Evolutionary conservation across 2,113 vertebrate genomes (phyloP).

Genomic region (Melierax canorus): DNA sequence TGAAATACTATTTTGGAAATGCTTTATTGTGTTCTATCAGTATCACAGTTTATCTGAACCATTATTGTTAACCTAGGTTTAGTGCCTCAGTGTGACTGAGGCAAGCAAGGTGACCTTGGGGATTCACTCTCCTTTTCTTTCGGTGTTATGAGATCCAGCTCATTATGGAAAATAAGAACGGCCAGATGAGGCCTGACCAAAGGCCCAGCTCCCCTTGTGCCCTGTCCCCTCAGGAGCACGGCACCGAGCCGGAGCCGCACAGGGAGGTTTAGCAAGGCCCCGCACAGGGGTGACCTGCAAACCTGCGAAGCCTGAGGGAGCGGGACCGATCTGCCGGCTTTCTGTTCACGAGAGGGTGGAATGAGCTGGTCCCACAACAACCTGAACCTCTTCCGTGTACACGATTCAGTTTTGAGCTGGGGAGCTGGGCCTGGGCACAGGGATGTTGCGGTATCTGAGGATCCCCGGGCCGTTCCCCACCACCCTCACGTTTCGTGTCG

Average conservation of each 20-base stretch:
- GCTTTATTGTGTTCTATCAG: not conserved
- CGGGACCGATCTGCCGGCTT: accelerated
- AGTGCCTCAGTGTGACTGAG: not conserved
- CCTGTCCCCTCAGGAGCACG: not conserved
- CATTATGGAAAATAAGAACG: accelerated
- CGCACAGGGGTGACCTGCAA: accelerated
- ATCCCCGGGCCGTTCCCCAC: not conserved
- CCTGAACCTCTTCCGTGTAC: accelerated
- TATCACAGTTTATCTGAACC: not conserved
- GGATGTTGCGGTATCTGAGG: accelerated
- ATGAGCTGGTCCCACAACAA: not conserved
- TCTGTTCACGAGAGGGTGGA: accelerated
- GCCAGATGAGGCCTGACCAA: too few relatives aligned
- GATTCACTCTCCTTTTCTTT: too few relatives aligned
- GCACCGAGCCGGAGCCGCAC: accelerated
- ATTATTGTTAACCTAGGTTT: not conserved
- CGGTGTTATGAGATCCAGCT: not conserved
- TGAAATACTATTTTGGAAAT: not conserved
- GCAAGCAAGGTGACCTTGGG: not conserved
- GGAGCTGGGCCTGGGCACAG: accelerated
- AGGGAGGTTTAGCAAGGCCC: too few relatives aligned
- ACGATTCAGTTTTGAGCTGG: accelerated
- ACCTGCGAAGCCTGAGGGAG: too few relatives aligned
- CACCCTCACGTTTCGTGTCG: accelerated
- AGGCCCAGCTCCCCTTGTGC: not conserved